Percentiles rank a stretch among this genome's conserved stretches.
phyloP scores from a whole-genome alignment of 2,888 invertebrate genomes.

The Aporophyla nigra region DNA sequence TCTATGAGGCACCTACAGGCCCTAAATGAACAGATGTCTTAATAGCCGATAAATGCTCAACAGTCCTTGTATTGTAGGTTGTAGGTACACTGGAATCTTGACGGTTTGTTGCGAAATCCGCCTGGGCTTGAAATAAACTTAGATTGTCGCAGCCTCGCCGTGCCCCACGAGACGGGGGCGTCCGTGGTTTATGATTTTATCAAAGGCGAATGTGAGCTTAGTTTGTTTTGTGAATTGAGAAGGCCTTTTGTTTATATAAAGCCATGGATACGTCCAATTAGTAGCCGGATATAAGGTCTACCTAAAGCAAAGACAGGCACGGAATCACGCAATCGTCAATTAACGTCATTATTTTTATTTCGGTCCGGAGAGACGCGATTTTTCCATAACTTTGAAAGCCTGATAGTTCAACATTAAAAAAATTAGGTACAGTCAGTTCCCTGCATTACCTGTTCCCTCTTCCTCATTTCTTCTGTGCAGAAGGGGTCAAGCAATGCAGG shows the following conservation, averaged over 20 bases:
- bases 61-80: slow-evolving; percentile 22
- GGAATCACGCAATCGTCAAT: background rate
- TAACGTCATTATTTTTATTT: background rate
- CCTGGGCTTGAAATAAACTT: slow-evolving; percentile 38
- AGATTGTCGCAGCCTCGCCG: slow-evolving; percentile 42
- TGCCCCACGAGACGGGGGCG: slow-evolving; percentile 45
- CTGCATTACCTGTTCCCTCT: too few relatives aligned
- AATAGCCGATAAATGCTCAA: slow-evolving; percentile 58
- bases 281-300: background rate
- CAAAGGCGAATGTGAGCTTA: slow-evolving; percentile 28
- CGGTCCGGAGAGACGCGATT: background rate
- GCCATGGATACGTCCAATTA: slow-evolving; percentile 19
- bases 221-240: slow-evolving; percentile 9
- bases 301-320: background rate
- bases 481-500: too few relatives aligned
- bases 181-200: slow-evolving; percentile 52
- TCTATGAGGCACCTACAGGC: slow-evolving; percentile 76
- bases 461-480: too few relatives aligned
- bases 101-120: slow-evolving; percentile 53
- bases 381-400: background rate
- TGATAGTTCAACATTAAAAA: background rate
- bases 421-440: too few relatives aligned
- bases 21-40: slow-evolving; percentile 62
- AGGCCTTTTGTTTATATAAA: slow-evolving; percentile 12
- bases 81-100: slow-evolving; percentile 49